Evolutionary conservation across 2,888 invertebrate species (phyloP).

Genomic region (Bugula neritina): DNA sequence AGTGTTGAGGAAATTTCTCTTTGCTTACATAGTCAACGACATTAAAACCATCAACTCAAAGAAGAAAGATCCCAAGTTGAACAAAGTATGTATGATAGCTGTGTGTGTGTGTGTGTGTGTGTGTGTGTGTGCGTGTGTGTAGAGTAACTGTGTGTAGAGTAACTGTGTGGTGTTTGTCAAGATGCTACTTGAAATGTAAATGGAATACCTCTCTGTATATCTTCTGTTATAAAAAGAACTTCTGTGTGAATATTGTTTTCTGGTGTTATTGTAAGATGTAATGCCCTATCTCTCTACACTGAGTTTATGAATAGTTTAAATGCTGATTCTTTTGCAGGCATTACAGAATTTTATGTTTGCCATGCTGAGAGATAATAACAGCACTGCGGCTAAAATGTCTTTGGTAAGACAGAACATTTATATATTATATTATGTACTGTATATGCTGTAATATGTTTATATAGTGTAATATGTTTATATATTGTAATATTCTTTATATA

Average conservation of each 20-base stretch:
- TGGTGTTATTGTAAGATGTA: too few relatives aligned
- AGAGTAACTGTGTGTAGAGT: not conserved
- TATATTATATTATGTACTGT: not conserved
- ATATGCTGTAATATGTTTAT: too few relatives aligned
- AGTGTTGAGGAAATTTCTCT: constrained; percentile 75
- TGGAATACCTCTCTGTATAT: too few relatives aligned
- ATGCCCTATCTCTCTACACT: too few relatives aligned
- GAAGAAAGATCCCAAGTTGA: constrained; percentile 84
- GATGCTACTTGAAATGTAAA: too few relatives aligned
- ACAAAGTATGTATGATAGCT: constrained; percentile 56
- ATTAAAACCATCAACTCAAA: constrained; percentile 90
- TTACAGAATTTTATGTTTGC: constrained; percentile 94
- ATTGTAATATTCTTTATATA: too few relatives aligned
- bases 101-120: not conserved
- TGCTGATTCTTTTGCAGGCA: constrained; percentile 48
- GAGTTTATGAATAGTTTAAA: too few relatives aligned
- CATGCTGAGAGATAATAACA: constrained; percentile 74
- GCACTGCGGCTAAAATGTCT: constrained; percentile 85
- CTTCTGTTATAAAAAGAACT: too few relatives aligned
- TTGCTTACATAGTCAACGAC: constrained; percentile 85
- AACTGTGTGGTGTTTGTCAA: too few relatives aligned
- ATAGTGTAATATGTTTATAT: too few relatives aligned
- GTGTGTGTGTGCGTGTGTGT: not conserved
- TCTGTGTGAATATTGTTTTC: too few relatives aligned
- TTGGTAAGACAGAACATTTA: constrained; percentile 54